Base-by-base conservation (phyloP, 2,113 vertebrate species). In the Sorex araneus region DNA sequence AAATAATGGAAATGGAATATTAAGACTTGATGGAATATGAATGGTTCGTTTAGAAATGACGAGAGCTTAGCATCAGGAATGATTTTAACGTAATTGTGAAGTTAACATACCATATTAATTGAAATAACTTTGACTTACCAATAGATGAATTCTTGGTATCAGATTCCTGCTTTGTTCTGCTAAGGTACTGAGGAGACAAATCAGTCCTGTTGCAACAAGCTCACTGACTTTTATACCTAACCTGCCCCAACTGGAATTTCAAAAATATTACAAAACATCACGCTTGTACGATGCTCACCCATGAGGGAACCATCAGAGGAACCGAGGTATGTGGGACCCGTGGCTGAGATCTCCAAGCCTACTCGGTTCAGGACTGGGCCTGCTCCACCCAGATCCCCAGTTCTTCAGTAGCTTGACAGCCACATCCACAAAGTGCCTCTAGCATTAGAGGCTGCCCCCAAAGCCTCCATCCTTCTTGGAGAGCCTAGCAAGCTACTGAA, bases 71-170 rank as follows among this genome's bases (percentile, higher is more conserved):
- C 43, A 75, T 32, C 57, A 23, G 34, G 70, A 87, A 21, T 43
- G 57, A 87, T 12, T 30, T 82, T 91, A 70, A 78, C 70, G 60
- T 92, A 74, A 47, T 0, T 25, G 34, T 66, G 40, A 32, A 4
- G 28, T 30, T 28, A 15, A 23, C 23, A 23, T 67, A 70, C 2
- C 28, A 1, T 75, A 40, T 47, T 8, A 13, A 34, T 1, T 27
- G 80, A 66, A 10, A 18, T 12, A 32, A 64, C 16, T 79, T 25
- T 18, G 91, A 97, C 98, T 98, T 96, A 99, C 99, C 28, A 60
- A 21, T 32, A 3, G 91, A 99, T 98, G 98, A 99, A 99, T 99
- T 95, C 96, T 98, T 66, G 97, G 96, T 91, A 99, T 95, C 1
- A 99, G 96, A 77, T 92, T 87, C 32, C 91, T 97, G 77, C 97